These are phyloP conservation scores for Diabrotica undecimpunctata DNA, from an alignment of 1,140 invertebrate species.

Conservation along the genomic window DNA sequence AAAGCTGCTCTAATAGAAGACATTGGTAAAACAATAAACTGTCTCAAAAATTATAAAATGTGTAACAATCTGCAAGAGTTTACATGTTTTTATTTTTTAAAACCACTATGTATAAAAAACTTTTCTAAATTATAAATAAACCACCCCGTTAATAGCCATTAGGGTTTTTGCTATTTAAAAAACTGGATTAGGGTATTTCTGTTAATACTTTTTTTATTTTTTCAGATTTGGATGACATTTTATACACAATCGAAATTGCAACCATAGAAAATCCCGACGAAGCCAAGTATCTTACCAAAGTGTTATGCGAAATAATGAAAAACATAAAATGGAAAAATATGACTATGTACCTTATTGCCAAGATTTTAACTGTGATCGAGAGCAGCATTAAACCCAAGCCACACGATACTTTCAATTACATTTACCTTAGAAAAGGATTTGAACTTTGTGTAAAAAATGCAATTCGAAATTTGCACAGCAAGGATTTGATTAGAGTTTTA, in stretches of 20 bases:
- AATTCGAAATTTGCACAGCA: constrained; percentile 46
- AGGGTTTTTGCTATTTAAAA: too few species aligned
- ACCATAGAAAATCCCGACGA: constrained; percentile 19
- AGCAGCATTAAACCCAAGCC: constrained; percentile 43
- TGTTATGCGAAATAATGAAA: constrained; percentile 51
- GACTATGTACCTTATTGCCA: constrained; percentile 45
- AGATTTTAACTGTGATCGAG: constrained; percentile 50
- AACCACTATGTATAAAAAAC: too few species aligned
- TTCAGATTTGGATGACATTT: constrained; percentile 5
- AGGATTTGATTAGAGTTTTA: constrained; percentile 45
- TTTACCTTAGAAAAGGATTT: constrained; percentile 34
- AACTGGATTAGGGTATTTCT: too few species aligned
- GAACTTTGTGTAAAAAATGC: constrained; percentile 50
- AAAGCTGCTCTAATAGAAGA: too few species aligned
- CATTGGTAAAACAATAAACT: too few species aligned
- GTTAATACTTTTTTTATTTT: not conserved
- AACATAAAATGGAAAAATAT: constrained; percentile 51
- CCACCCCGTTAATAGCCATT: too few species aligned
- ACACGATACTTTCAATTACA: constrained; percentile 26
- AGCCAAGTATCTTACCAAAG: constrained; percentile 41
- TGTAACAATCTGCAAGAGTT: too few species aligned
- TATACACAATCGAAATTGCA: constrained; percentile 7
- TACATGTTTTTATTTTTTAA: too few species aligned
- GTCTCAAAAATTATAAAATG: too few species aligned
- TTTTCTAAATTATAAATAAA: too few species aligned